These are phyloP conservation scores for Anguilla megastoma DNA, from an alignment of 2,797 vertebrate species.

Conservation along the genomic window DNA sequence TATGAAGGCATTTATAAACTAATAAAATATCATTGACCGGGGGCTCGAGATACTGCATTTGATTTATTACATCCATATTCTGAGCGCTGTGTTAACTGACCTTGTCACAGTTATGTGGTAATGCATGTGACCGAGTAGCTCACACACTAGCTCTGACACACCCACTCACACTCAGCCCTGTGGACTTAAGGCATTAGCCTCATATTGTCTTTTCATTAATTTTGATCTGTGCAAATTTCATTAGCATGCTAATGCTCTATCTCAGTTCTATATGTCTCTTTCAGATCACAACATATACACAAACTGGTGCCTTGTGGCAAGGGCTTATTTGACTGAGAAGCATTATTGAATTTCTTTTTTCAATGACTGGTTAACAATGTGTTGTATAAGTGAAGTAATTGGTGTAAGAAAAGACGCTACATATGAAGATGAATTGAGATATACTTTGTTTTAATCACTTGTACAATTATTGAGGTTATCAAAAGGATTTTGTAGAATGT, in stretches of 20 bases:
- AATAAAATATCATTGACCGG: not conserved
- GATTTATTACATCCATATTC: conserved; percentile 10
- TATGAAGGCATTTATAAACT: not conserved
- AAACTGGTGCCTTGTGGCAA: not conserved
- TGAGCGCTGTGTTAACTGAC: not conserved
- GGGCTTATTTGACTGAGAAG: not conserved
- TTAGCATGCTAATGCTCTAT: conserved; percentile 6
- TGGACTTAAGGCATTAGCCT: conserved; percentile 8
- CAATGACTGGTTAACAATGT: not conserved
- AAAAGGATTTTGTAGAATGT: not conserved
- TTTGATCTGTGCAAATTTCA: conserved; percentile 2
- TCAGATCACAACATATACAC: not conserved
- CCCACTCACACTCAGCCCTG: not conserved
- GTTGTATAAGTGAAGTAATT: not conserved
- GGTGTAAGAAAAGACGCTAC: not conserved
- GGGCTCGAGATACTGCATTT: not conserved
- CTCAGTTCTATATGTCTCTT: not conserved
- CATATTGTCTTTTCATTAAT: not conserved
- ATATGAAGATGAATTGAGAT: not conserved
- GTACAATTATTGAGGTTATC: not conserved
- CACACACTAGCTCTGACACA: not conserved
- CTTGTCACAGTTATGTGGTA: not conserved
- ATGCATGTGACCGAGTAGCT: conserved; percentile 1
- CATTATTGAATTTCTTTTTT: not conserved
- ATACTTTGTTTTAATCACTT: not conserved